A percentile compares a stretch with the other conserved stretches of the same genome.
phyloP scores from a whole-genome alignment of 2,888 invertebrate genomes.

The Automeris io region DNA sequence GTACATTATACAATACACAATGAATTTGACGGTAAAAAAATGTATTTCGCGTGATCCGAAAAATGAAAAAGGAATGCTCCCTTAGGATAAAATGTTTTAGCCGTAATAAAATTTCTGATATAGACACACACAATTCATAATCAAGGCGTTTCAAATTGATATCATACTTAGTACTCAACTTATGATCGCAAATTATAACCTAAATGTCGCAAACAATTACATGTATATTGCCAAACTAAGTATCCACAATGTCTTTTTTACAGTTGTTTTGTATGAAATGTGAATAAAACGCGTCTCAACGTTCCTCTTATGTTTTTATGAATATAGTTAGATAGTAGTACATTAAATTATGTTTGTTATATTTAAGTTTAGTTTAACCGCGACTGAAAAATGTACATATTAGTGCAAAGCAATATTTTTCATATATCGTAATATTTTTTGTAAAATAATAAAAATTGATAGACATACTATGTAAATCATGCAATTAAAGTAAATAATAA shows the following conservation, averaged over 20 bases:
- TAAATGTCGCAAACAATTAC: constrained; percentile 18
- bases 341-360: too few relatives aligned
- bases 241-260: not conserved
- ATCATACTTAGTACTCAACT: constrained; percentile 11
- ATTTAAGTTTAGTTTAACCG: too few relatives aligned
- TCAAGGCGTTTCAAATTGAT: constrained; percentile 29
- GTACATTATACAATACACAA: constrained; percentile 57
- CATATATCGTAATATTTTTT: not conserved
- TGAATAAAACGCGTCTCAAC: too few relatives aligned
- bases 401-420: not conserved
- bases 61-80: constrained; percentile 31
- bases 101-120: constrained; percentile 36
- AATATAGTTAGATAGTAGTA: too few relatives aligned
- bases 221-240: not conserved
- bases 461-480: too few relatives aligned
- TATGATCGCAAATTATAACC: constrained; percentile 11
- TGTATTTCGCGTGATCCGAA: constrained; percentile 29
- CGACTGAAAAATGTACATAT: too few relatives aligned
- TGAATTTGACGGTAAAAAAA: constrained; percentile 21
- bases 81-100: constrained; percentile 25
- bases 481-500: too few relatives aligned
- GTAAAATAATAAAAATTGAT: not conserved
- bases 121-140: constrained; percentile 53
- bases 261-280: not conserved
- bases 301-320: too few relatives aligned